Evolutionary conservation across 2,888 invertebrate species (phyloP).

Genomic region (Carpatolechia fugitivella): DNA sequence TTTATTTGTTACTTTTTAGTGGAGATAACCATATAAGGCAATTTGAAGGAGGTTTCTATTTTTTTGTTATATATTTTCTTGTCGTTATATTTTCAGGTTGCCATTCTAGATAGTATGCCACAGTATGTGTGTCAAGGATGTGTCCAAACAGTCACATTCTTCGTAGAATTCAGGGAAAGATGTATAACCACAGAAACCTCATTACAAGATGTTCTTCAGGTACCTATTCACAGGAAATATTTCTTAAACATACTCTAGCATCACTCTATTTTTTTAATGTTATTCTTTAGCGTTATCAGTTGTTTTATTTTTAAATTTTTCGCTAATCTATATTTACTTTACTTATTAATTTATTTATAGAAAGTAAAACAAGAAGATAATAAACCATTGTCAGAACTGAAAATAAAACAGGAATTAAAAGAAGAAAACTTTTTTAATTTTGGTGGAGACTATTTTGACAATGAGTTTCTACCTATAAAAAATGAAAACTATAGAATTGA

Average conservation of each 20-base stretch:
- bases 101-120: slow-evolving; percentile 41
- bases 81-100: slow-evolving; percentile 37
- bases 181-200: slow-evolving; percentile 41
- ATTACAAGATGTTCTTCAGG: slow-evolving; percentile 30
- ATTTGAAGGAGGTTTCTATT: too few relatives aligned
- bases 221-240: too few relatives aligned
- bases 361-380: not conserved
- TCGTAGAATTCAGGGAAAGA: slow-evolving; percentile 48
- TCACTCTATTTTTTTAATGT: too few relatives aligned
- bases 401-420: slow-evolving; percentile 6
- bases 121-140: slow-evolving; percentile 48
- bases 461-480: not conserved
- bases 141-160: slow-evolving; percentile 36
- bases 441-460: not conserved
- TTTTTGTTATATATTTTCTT: too few relatives aligned
- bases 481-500: not conserved
- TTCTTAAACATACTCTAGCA: too few relatives aligned
- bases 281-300: too few relatives aligned
- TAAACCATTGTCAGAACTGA: not conserved
- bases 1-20: too few relatives aligned
- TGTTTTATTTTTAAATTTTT: not conserved
- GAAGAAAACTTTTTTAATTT: not conserved
- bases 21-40: too few relatives aligned
- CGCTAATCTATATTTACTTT: not conserved
- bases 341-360: not conserved